Base-by-base conservation (phyloP, 2,888 invertebrate genomes). In the Drosophila meridionalis region DNA sequence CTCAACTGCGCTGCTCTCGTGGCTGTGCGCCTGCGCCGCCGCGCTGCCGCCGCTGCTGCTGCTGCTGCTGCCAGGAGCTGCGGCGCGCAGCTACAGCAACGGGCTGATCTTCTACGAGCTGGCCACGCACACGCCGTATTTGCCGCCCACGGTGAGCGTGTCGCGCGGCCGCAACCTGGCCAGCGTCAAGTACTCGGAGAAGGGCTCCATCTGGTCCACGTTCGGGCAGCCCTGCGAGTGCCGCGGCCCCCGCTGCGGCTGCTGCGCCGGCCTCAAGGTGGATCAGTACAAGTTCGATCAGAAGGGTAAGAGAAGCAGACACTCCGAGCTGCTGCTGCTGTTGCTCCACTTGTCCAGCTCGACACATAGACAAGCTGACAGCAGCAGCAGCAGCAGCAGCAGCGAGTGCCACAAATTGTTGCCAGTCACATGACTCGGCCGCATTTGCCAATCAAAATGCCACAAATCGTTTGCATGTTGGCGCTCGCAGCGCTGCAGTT, bases 241-340 rank as follows among this genome's bases (percentile, higher is more conserved):
- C 86, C 93, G 94, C 26, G 94, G 93, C 4, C 90, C 94, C 0
- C 92, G 94, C 57, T 97, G 97, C 86, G 94, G 94, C 55, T 97
- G 97, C 90, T 97, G 97, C 85, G 95, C 95, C 3, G 96, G 96
- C n/a, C 94, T 97, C 77, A 95, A 95, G 79, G 94, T 97, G 69
- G 94, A 95, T 67, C 93, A 94, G 43, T 94, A 96, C 70, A 95
- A 95, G 76, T 93, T 92, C 56, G 87, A 93, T 80, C 91, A 92
- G 67, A 92, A 92, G 83, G 89, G 92, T 92, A 85, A 70, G 91
- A 83, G 6, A n/a, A 8, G 12, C 28, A 3, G n/a, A 55, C 6
- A 26, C 30, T 40, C 28, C 8, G 14, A 30, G 12, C 5, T n/a
- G 40, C 2, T 30, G n/a, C 9, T 8, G 20, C 20, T 28, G 48